Evolutionary conservation across 2,888 invertebrate genomes (phyloP).

Genomic region (Andrena trimmerana): DNA sequence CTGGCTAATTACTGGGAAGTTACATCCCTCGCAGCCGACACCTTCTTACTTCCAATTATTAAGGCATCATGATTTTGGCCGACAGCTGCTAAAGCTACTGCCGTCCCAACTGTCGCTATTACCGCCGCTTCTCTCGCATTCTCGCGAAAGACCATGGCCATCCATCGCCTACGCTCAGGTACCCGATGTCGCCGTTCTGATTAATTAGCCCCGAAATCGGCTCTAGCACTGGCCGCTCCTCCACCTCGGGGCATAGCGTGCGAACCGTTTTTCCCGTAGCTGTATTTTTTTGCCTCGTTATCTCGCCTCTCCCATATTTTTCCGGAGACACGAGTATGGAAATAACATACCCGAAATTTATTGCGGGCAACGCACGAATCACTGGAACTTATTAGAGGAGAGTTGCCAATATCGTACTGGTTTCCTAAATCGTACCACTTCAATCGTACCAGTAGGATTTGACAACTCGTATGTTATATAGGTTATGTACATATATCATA

Average conservation of each 20-base stretch:
- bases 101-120: conserved; percentile 11
- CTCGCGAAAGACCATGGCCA: background rate
- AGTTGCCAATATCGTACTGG: too few species aligned
- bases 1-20: conserved; percentile 78
- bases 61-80: conserved; percentile 72
- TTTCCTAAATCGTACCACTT: too few species aligned
- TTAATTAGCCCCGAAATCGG: conserved; percentile 40
- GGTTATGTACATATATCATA: too few species aligned
- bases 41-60: conserved; percentile 77
- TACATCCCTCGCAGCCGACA: conserved; percentile 71
- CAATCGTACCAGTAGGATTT: too few species aligned
- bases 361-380: conserved; percentile 42
- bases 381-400: conserved; percentile 39
- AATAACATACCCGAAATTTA: conserved; percentile 49
- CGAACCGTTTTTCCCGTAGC: conserved; percentile 16
- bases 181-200: conserved; percentile 14
- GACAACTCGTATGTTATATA: too few species aligned
- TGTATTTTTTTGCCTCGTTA: conserved; percentile 45
- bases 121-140: conserved; percentile 3
- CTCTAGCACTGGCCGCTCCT: background rate
- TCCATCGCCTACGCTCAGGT: background rate
- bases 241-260: background rate
- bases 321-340: conserved; percentile 29
- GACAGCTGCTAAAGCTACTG: conserved; percentile 29
- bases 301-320: conserved; percentile 33